Evolutionary conservation across 2,888 invertebrate species (phyloP), one percentile per base, ranked within the genome.

Genomic region (Odontocerum albicorne): DNA sequence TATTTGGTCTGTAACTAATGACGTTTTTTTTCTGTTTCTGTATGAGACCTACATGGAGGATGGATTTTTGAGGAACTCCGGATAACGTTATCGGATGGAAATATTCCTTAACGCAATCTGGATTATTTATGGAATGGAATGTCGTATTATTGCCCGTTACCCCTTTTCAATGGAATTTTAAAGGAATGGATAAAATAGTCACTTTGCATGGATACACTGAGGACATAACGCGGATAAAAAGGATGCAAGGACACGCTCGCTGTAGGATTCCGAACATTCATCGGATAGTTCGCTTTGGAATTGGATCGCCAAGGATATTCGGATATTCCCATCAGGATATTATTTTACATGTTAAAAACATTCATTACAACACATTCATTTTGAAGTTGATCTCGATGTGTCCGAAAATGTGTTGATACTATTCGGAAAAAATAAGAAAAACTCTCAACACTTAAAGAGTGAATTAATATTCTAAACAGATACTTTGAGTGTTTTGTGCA

Each of bases 21-120:
- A 33, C 13, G 4, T 50, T 59, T 60, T 54, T 59, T 60, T 60
- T 57, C 57, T 57, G 57, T 60, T 60, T 60, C 56, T 60, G 60
- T 60, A 55, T 60, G 57, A 53, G 45, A 55, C 56, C 39, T 33
- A 51, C 19, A 21, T 43, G 35, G 27, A 55, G 49, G 49, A 54
- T 19, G 54, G 54, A 54, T 54, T 47, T 40, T 49, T 55, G 32
- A 55, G 55, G 55, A 55, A 36, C 44, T 44, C 44, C 42, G 38
- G 19, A 46, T 21, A 49, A 49, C 27, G 35, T 52, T 27, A 46
- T 36, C 19, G 42, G 46, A 52, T 38, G 44, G 32, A 36, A 27
- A 7, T 27, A 27, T 27, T 27, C 27, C 27, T 27, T 27, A 27
- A 27, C 27, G 27, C 6, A 27, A 7, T 27, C 27, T 27, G 27